phyloP scores from a whole-genome alignment of 2,888 invertebrate species.

The Homarus gammarus region DNA sequence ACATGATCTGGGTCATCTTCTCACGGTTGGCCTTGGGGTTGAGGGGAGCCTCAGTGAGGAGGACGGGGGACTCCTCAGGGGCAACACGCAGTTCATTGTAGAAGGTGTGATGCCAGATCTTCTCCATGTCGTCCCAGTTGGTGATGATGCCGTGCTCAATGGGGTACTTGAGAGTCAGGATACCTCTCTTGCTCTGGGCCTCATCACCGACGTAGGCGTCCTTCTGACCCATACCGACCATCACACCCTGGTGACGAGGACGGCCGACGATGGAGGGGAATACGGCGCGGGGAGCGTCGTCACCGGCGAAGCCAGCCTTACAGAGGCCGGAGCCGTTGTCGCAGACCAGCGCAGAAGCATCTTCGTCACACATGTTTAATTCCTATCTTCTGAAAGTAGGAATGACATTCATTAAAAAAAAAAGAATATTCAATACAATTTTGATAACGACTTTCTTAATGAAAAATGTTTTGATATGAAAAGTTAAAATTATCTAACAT shows the following conservation, averaged over 20 bases:
- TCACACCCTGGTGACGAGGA: conserved; percentile 88
- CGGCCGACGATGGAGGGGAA: conserved; percentile 94
- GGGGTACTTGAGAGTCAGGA: conserved; percentile 82
- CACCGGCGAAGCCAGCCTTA: conserved; percentile 95
- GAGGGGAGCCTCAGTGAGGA: conserved; percentile 94
- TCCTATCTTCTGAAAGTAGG: too few species aligned
- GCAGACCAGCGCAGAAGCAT: conserved; percentile 70
- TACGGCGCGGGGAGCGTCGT: conserved; percentile 92
- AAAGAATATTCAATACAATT: too few species aligned
- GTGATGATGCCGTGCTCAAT: conserved; percentile 84
- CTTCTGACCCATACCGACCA: conserved; percentile 99
- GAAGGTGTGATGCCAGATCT: conserved; percentile 99
- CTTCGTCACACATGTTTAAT: too few species aligned
- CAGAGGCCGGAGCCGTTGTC: conserved; percentile 95
- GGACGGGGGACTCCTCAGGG: conserved; percentile 95
- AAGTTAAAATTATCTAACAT: too few species aligned
- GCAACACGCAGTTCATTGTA: conserved; percentile 98
- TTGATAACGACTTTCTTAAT: too few species aligned
- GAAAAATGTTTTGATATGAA: too few species aligned
- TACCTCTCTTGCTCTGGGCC: conserved; percentile 92
- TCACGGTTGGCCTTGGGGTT: conserved; percentile 97
- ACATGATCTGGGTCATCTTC: conserved; percentile 92
- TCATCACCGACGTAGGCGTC: conserved; percentile 97
- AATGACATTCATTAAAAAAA: too few species aligned
- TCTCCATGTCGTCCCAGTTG: conserved; percentile 99